Evolutionary conservation across 2,888 invertebrate genomes (phyloP).

Genomic region (Pogonocherus hispidulus): DNA sequence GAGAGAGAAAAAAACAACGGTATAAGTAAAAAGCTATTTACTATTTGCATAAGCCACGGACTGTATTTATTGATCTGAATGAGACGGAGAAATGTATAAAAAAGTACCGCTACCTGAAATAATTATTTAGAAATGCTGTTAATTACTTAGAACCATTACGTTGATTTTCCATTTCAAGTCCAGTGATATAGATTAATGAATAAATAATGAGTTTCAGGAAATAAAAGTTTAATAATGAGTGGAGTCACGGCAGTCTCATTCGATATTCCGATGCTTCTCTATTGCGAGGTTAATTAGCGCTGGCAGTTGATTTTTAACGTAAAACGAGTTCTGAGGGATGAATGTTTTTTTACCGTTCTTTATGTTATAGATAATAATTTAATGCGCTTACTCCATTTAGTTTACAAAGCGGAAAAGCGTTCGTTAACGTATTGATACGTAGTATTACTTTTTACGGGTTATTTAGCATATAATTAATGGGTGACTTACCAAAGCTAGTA

Average conservation of each 20-base stretch:
- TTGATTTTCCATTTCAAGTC: neutral
- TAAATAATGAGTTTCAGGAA: neutral
- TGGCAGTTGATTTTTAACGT: neutral
- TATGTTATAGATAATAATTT: neutral
- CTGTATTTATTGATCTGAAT: neutral
- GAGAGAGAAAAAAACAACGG: too few relatives aligned
- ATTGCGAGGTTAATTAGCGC: neutral
- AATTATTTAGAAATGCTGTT: constrained; percentile 3
- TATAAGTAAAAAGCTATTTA: too few relatives aligned
- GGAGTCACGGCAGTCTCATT: neutral
- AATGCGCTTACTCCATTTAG: neutral
- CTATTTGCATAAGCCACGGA: too few relatives aligned
- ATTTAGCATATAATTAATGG: neutral
- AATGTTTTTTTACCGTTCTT: neutral
- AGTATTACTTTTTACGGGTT: neutral
- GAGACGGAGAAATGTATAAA: neutral
- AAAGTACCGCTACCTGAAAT: neutral
- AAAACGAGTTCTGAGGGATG: neutral
- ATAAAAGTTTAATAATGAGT: neutral
- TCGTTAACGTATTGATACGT: neutral
- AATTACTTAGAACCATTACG: neutral
- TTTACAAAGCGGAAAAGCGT: neutral
- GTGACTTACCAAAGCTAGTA: neutral
- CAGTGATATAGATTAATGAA: neutral
- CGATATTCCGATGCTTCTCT: neutral